A percentile compares a stretch with the other conserved stretches of the same genome.
Conservation (phyloP, 2,888 invertebrate species). For the Chorisops tibialis region DNA sequence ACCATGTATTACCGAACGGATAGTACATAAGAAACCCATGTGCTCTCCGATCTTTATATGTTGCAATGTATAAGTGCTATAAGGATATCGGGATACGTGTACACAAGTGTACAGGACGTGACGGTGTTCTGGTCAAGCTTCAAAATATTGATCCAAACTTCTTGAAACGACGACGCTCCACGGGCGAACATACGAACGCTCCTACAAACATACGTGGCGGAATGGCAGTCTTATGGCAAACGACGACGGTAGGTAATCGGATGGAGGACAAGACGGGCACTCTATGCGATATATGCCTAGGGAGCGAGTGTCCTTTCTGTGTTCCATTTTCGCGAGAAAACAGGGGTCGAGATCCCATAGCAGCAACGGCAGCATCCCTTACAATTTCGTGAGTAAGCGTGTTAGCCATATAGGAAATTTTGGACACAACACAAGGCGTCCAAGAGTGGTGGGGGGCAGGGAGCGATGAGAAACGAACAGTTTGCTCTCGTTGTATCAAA, state of each 20-base stretch:
- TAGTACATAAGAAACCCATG: conserved; percentile 31
- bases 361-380: conserved; percentile 24
- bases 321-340: conserved; percentile 34
- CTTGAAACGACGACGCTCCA: conserved; percentile 33
- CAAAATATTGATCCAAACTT: conserved; percentile 36
- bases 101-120: conserved; percentile 35
- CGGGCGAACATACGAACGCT: conserved; percentile 3
- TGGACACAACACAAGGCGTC: conserved; percentile 20
- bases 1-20: background rate
- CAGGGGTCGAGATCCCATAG: conserved; percentile 30
- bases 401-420: conserved; percentile 29
- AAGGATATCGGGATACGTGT: conserved; percentile 24
- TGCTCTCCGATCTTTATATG: conserved; percentile 22
- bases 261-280: conserved; percentile 14
- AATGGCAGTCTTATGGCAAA: conserved; percentile 10
- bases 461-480: conserved; percentile 6
- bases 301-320: conserved; percentile 28
- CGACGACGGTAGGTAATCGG: conserved; percentile 1
- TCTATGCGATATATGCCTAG: conserved; percentile 29
- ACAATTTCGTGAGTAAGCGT: conserved; percentile 27
- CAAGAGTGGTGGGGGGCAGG: background rate
- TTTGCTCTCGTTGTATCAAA: background rate
- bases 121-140: conserved; percentile 36
- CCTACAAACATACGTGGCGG: conserved; percentile 13
- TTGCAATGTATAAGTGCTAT: conserved; percentile 11